These are phyloP conservation scores for Sinocyclocheilus rhinocerous DNA, from an alignment of 2,113 vertebrate species.

Conservation along the genomic window DNA sequence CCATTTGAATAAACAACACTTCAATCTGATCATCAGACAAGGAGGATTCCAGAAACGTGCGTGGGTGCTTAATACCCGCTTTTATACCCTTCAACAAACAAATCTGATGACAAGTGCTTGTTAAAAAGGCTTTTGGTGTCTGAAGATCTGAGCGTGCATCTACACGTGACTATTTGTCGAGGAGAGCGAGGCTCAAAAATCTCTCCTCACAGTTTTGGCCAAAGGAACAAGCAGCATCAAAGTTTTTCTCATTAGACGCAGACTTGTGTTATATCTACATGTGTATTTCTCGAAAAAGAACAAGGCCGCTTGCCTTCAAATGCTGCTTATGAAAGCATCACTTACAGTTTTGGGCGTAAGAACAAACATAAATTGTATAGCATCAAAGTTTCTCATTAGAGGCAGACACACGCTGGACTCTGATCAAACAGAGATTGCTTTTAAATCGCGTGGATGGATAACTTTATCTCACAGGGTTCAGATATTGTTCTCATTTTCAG, in stretches of 20 bases:
- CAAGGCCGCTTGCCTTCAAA: neutral
- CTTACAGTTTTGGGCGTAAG: neutral
- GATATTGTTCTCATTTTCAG: conserved; percentile 66
- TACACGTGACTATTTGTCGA: conserved; percentile 22
- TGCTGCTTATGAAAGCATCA: neutral
- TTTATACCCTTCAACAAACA: conserved; percentile 68
- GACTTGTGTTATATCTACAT: neutral
- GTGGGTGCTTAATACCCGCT: conserved; percentile 70
- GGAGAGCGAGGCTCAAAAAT: neutral
- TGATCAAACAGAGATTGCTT: conserved; percentile 58
- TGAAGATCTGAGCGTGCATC: conserved; percentile 35
- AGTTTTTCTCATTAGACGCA: conserved; percentile 27
- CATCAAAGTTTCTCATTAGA: conserved; percentile 51
- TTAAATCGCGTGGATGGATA: conserved; percentile 67
- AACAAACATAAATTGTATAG: neutral
- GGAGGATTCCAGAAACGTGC: conserved; percentile 70
- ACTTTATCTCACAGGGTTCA: conserved; percentile 64
- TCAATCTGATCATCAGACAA: conserved; percentile 65
- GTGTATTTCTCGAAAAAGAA: neutral
- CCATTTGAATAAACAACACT: conserved; percentile 68
- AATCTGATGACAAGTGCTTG: conserved; percentile 67
- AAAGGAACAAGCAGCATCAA: neutral
- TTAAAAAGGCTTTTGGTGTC: conserved; percentile 67
- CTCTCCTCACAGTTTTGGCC: neutral
- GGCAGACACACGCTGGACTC: conserved; percentile 3